phyloP scores from a whole-genome alignment of 2,113 vertebrate species.

The Oreochromis tanganicae region DNA sequence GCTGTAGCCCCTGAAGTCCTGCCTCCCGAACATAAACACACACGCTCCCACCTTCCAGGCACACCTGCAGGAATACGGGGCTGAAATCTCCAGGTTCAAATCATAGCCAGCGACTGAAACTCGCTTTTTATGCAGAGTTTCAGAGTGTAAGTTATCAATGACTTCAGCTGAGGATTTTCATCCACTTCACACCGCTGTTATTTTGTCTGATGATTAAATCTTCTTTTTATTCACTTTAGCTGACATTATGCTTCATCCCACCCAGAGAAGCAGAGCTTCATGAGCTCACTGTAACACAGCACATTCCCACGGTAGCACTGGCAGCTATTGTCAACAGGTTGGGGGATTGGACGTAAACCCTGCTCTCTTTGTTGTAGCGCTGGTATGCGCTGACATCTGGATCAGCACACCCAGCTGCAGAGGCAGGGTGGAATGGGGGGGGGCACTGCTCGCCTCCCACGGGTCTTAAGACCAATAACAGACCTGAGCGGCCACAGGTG shows the following conservation, averaged over 20 bases:
- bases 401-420: slow-evolving; percentile 19
- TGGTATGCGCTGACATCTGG: slow-evolving; percentile 59
- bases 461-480: slow-evolving; percentile 43
- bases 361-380: slow-evolving; percentile 27
- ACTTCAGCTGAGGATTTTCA: neutral
- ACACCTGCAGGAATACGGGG: neutral
- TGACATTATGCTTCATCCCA: neutral
- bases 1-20: neutral
- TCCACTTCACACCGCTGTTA: neutral
- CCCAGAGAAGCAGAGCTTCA: neutral
- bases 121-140: neutral
- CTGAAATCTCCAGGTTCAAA: neutral
- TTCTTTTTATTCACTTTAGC: neutral
- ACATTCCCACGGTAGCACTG: slow-evolving; percentile 47
- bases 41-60: neutral
- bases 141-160: neutral
- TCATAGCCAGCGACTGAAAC: neutral
- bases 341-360: slow-evolving; percentile 49
- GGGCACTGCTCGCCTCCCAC: slow-evolving; percentile 33
- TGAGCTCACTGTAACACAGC: neutral
- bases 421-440: slow-evolving; percentile 10
- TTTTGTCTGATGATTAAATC: neutral
- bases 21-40: neutral
- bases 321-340: slow-evolving; percentile 56
- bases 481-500: neutral